phyloP scores from a whole-genome alignment of 2,888 invertebrate species.

The Cephus nigrinus region DNA sequence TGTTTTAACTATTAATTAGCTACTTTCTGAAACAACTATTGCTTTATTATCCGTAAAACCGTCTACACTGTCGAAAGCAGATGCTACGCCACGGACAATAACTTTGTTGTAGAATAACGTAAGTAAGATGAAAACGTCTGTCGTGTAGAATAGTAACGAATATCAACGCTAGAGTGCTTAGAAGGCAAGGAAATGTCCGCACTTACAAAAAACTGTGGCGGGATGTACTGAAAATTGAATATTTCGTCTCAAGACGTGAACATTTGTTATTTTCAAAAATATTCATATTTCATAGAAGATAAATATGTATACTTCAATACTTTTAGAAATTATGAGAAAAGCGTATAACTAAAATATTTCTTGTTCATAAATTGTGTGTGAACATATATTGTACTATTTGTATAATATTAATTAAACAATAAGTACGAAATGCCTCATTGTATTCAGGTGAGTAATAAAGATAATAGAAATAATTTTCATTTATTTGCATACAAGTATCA shows the following conservation, averaged over 20 bases:
- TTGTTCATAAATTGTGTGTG: background rate
- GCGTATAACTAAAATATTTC: background rate
- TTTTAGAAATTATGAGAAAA: background rate
- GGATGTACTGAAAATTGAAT: background rate
- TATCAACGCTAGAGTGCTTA: background rate
- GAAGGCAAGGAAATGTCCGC: background rate
- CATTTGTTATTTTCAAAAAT: background rate
- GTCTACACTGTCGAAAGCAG: constrained; percentile 28
- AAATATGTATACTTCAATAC: background rate
- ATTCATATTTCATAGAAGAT: background rate
- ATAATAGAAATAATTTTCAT: background rate
- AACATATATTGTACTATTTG: background rate
- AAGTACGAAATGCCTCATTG: background rate
- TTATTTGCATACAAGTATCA: background rate
- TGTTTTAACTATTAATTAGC: constrained; percentile 61
- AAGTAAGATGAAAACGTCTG: background rate
- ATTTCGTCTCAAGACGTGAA: background rate
- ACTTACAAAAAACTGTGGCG: background rate
- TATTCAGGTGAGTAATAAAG: background rate
- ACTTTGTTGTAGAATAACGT: constrained; percentile 3
- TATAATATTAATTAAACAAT: background rate
- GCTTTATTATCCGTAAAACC: constrained; percentile 5
- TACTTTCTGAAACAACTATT: background rate
- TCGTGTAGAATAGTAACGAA: background rate
- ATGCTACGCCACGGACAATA: background rate